phyloP scores from a whole-genome alignment of 2,888 invertebrate species.

The Drosophila prostipennis region DNA sequence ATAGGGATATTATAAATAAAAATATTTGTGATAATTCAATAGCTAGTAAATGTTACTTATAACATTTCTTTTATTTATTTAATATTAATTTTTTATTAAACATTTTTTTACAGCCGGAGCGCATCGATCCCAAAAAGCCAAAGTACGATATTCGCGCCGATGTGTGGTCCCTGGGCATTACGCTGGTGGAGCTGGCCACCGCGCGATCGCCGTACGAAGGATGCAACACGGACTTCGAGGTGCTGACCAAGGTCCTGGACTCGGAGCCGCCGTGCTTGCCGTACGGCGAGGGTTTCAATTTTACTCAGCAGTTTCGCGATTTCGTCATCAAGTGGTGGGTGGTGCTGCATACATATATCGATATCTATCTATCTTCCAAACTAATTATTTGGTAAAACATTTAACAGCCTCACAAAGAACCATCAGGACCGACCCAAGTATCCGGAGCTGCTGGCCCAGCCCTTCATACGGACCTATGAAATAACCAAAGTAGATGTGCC shows the following conservation, averaged over 20 bases:
- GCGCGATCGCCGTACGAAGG: conserved; percentile 97
- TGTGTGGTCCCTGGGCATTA: conserved; percentile 99
- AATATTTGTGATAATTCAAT: no score
- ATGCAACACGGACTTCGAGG: conserved; percentile 99
- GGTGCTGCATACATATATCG: no score
- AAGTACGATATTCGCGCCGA: conserved; percentile 99
- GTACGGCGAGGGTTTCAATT: conserved; percentile 86
- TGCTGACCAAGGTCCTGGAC: conserved; percentile 95
- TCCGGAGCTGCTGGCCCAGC: conserved; percentile 93
- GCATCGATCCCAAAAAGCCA: conserved; percentile 97
- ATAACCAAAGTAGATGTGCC: conserved; percentile 89
- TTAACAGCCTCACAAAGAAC: conserved; percentile 98
- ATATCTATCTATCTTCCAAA: no score
- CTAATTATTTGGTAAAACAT: no score
- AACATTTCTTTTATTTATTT: background rate
- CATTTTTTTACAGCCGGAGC: conserved; percentile 90
- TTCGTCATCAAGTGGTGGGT: conserved; percentile 95
- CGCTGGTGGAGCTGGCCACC: conserved; percentile 97
- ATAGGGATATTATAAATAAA: no score
- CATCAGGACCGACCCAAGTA: conserved; percentile 97
- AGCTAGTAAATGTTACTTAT: background rate
- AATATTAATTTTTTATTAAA: no score
- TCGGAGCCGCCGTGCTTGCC: conserved; percentile 95
- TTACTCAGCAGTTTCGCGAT: conserved; percentile 93
- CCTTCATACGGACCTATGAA: conserved; percentile 93